Base-by-base conservation (phyloP, 2,888 invertebrate species). In the Ashinkailepas kermadecensis region DNA sequence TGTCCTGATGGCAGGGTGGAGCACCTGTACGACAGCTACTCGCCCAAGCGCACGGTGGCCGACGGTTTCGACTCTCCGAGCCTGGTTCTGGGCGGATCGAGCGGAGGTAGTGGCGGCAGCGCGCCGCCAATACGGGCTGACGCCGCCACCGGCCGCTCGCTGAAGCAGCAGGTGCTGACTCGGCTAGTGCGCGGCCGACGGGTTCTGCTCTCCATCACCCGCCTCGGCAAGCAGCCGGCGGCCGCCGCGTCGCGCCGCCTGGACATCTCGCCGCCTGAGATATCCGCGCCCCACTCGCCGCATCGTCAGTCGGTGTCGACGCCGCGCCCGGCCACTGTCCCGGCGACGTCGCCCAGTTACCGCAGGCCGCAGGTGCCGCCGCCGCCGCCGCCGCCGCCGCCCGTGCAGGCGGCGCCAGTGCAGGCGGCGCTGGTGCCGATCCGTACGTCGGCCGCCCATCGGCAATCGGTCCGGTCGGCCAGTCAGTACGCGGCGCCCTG, bases 391-490 rank as follows among this genome's bases (percentile, higher is more conserved):
- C 78, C 78, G 57, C 78, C 78, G 78, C 57, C 58, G 57, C 57
- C 78, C n/a, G n/a, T n/a, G n/a, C n/a, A n/a, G n/a, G n/a, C n/a
- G n/a, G n/a, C n/a, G n/a, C n/a, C n/a, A n/a, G 78, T 79, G 58
- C 78, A 79, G 58, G 23, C 23, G n/a, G 57, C 57, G 6, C 58
- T 79, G 58, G 78, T 79, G 78, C 78, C 78, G 58, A 79, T 79
- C 58, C 78, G 78, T 12, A 79, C 78, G 23, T 8, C 23, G n/a
- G 58, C 78, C 9, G 58, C 78, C 0, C 78, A 79, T 58, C 23
- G 23, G 78, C 78, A n/a, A 13, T 79, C 78, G 9, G 23, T 79
- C 58, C 89, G 81, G 90, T 90, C 86, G 83, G 12, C 79, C 83
- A n/a, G 82, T 84, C 56, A 80, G 85, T 85, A 64, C 85, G 86